Evolutionary conservation across 2,888 invertebrate species (phyloP), one percentile per base, ranked within the genome.

Genomic region (Hypolimnas misippus): DNA sequence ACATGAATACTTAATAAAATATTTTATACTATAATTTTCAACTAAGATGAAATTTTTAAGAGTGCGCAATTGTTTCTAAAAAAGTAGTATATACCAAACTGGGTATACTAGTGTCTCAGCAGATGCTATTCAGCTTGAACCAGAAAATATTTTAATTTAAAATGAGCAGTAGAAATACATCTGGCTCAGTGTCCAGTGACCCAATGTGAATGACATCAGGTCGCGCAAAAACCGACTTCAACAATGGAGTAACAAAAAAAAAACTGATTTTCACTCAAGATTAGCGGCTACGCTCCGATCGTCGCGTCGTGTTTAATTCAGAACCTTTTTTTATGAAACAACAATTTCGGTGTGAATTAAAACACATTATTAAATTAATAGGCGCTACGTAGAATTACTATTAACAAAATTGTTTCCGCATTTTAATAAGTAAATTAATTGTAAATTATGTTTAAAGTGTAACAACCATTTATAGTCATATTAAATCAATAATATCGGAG

Each of bases 171-270:
- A 52, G 38, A 35, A 35, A 21, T 59, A 44, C 35, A 54, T 46
- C 46, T 46, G 29, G 38, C 49, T 53, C 54, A 42, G 51, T 59
- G 63, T 65, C 62, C 66, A 68, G 60, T 57, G 68, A 64, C 67
- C 68, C 75, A 80, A 79, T 84, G 87, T 88, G 83, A 87, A 88
- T 83, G 87, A 87, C 87, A 85, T 77, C 78, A 71, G 73, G 59
- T 63, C 54, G 67, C 70, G 76, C 78, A 86, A 87, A 88, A 87
- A 86, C 76, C 69, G 67, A 72, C 70, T 61, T 63, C 58, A 75
- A 78, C 75, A 79, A 82, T 80, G 78, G 73, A 75, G 75, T 66
- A 62, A 68, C 75, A 77, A 81, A 78, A 82, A 80, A 73, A 77
- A 78, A 77, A 79, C 25, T 73, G 83, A 84, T 85, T 84, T 82